These are phyloP conservation scores for Onychomys arenicola DNA, from an alignment of 2,797 vertebrate species.

Conservation along the genomic window DNA sequence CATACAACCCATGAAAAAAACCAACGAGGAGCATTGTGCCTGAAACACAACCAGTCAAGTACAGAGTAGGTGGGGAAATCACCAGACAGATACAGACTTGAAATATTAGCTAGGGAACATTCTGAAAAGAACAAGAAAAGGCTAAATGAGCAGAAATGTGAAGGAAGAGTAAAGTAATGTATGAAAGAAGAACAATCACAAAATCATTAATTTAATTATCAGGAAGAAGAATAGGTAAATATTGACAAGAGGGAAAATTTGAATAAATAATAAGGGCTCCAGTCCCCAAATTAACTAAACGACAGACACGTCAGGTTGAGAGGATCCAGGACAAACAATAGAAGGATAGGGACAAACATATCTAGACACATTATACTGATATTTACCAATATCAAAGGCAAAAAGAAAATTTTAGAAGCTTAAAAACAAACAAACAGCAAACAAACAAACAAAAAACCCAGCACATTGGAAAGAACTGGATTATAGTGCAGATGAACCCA, in stretches of 20 bases:
- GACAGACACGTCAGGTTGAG: background rate
- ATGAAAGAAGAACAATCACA: background rate
- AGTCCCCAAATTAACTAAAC: background rate
- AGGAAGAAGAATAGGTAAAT: slow-evolving; percentile 24
- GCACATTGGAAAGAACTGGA: background rate
- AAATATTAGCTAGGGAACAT: background rate
- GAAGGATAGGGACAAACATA: background rate
- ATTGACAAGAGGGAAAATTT: background rate
- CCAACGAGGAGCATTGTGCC: background rate
- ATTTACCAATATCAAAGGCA: slow-evolving; percentile 15
- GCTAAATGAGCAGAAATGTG: background rate
- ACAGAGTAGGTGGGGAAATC: background rate
- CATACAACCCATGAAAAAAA: background rate
- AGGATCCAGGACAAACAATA: background rate
- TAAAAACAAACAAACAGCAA: background rate
- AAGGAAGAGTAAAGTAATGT: background rate
- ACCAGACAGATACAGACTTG: background rate
- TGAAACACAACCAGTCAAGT: background rate
- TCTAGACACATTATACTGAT: background rate
- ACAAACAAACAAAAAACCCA: background rate
- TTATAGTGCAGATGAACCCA: background rate
- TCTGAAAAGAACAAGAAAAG: slow-evolving; percentile 1
- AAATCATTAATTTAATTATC: background rate
- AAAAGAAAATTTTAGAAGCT: background rate
- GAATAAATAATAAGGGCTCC: background rate